Percentiles rank a stretch among this genome's conserved stretches.
Conservation (phyloP, 2,888 invertebrate species). For the Phyto melanocephala region DNA sequence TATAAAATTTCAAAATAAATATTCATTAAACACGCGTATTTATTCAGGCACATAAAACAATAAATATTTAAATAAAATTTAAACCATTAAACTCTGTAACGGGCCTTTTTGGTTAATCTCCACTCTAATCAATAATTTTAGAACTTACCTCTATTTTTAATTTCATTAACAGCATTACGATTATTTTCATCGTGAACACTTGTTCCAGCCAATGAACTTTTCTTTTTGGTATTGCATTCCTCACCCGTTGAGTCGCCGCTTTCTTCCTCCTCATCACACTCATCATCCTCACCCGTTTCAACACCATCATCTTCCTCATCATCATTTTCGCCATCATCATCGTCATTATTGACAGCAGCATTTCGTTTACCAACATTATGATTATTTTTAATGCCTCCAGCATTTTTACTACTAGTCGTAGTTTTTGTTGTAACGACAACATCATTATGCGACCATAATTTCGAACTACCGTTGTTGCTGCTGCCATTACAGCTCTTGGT, state of each 20-base stretch:
- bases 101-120: background rate
- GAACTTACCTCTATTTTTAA: slow-evolving; percentile 76
- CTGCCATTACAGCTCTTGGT: slow-evolving; percentile 10
- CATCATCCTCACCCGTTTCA: slow-evolving; percentile 73
- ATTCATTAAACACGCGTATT: background rate
- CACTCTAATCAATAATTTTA: background rate
- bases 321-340: slow-evolving; percentile 63
- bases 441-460: slow-evolving; percentile 65
- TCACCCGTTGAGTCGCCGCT: slow-evolving; percentile 64
- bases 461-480: slow-evolving; percentile 52
- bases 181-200: slow-evolving; percentile 78
- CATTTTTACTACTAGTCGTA: slow-evolving; percentile 30
- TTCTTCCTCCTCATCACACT: slow-evolving; percentile 70
- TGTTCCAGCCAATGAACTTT: slow-evolving; percentile 63
- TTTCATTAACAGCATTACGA: slow-evolving; percentile 78
- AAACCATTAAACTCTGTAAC: background rate
- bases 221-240: slow-evolving; percentile 67
- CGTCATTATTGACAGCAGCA: slow-evolving; percentile 47
- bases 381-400: slow-evolving; percentile 60
- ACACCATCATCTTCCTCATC: slow-evolving; percentile 75
- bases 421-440: slow-evolving; percentile 58
- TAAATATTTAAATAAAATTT: slow-evolving; percentile 3
- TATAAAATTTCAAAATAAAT: slow-evolving; percentile 3
- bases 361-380: slow-evolving; percentile 55
- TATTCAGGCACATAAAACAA: background rate